Evolutionary conservation across 2,888 invertebrate species (phyloP), one percentile per base, ranked within the genome.

Genomic region (Cryptocheilus praepositus): DNA sequence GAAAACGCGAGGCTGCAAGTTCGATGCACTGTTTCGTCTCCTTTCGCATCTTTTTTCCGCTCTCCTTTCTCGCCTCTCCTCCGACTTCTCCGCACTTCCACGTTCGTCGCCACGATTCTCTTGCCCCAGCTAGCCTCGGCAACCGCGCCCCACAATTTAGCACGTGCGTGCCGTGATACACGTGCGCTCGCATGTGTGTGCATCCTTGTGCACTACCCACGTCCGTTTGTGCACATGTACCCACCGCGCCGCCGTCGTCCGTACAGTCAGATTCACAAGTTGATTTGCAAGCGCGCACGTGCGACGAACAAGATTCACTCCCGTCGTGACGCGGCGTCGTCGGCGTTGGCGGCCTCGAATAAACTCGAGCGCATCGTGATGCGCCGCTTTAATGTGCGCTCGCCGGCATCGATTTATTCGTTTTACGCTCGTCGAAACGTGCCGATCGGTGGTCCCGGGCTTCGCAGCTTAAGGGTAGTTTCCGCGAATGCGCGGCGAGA

Each of bases 81-180:
- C 11, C 36, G 36, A 7, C 8, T 36, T 36, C 36, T 36, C 36
- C 4, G 36, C 36, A 11, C 36, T 11, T 36, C 36, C 25, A 25
- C 25, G 36, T 11, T 36, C 36, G 36, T 11, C 36, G 36, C 36
- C 36, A 11, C 36, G 36, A 2, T 11, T 36, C 8, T 36, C 36
- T 36, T 36, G 25, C 5, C 36, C 13, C 36, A 51, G 64, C 51
- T 64, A 49, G 63, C 58, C 58, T 65, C 64, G 70, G 67, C 67
- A 67, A 76, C 74, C 76, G 80, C 78, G 75, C 78, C 73, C 68
- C 76, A 71, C 78, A 81, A 80, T 81, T 81, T 76, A 78, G 76
- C 81, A 79, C 79, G 81, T 79, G 83, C 82, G 76, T 80, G 73
- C 74, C 67, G 68, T 64, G 73, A 70, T 74, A 77, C 63, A 71